These are phyloP conservation scores for Microctonus hyperodae DNA, from an alignment of 2,888 invertebrate species.

Conservation along the genomic window DNA sequence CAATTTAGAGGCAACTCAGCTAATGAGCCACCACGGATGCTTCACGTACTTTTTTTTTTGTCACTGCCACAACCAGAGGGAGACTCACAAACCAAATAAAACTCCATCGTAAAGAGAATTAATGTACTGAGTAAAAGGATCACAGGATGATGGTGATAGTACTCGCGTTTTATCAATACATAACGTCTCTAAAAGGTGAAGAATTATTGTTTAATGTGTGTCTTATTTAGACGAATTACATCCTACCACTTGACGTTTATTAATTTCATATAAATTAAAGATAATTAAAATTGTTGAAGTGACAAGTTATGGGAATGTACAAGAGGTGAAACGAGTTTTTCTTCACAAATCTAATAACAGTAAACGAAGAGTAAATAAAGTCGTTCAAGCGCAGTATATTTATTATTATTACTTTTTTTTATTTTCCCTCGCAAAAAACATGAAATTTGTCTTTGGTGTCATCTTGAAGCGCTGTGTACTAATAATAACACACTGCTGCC, in stretches of 20 bases:
- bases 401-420: background rate
- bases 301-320: background rate
- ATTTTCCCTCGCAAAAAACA: background rate
- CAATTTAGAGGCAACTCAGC: conserved; percentile 61
- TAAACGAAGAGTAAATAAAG: conserved; percentile 18
- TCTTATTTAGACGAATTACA: no score
- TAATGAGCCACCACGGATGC: conserved; percentile 62
- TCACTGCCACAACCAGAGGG: conserved; percentile 43
- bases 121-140: background rate
- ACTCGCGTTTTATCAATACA: background rate
- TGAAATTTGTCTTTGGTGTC: conserved; percentile 24
- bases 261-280: background rate
- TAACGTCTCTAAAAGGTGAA: background rate
- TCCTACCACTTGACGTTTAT: background rate
- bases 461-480: conserved; percentile 2
- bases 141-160: background rate
- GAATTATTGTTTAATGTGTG: no score
- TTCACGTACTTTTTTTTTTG: conserved; percentile 59
- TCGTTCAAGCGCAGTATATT: conserved; percentile 11
- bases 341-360: conserved; percentile 10
- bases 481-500: conserved; percentile 20
- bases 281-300: background rate
- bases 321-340: conserved; percentile 12
- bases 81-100: conserved; percentile 2
- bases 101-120: background rate